Percentiles rank a stretch among this genome's conserved stretches.
These are phyloP conservation scores for Coranthus polyacanthus DNA, from an alignment of 2,797 vertebrate genomes.

Conservation along the genomic window DNA sequence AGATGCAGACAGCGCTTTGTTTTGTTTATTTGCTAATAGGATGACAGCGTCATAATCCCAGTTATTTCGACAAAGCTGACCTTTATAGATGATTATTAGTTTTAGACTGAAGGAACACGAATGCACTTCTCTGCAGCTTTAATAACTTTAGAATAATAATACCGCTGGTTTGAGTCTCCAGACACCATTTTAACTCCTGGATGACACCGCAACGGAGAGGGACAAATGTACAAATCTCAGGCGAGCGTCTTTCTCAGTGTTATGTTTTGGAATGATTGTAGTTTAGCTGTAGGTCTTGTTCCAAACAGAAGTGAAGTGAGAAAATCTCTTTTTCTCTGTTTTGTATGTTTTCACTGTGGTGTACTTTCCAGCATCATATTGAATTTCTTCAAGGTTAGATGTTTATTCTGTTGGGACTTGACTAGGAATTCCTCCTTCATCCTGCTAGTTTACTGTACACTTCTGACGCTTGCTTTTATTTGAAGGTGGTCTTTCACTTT, in stretches of 20 bases:
- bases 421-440: slow-evolving; percentile 39
- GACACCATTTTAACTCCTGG: neutral
- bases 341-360: slow-evolving; percentile 37
- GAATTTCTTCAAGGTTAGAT: slow-evolving; percentile 42
- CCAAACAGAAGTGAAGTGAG: slow-evolving; percentile 26
- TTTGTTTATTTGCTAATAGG: slow-evolving; percentile 9
- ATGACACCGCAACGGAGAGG: neutral
- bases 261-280: neutral
- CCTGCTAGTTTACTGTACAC: slow-evolving; percentile 37
- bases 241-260: neutral
- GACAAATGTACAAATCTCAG: neutral
- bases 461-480: neutral
- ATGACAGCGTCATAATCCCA: no score
- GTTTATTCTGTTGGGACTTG: slow-evolving; percentile 41
- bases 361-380: slow-evolving; percentile 47
- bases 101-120: no score
- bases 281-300: slow-evolving; percentile 16
- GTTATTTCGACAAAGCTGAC: no score
- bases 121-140: no score
- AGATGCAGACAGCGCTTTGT: neutral
- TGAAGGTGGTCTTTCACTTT: slow-evolving; percentile 15
- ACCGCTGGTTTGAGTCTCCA: no score
- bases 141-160: no score
- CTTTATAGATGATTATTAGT: no score
- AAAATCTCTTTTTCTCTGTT: slow-evolving; percentile 36